A percentile compares a stretch with the other conserved stretches of the same genome.
Conservation (phyloP, 2,113 vertebrate species). For the Ginglymostoma cirratum region DNA sequence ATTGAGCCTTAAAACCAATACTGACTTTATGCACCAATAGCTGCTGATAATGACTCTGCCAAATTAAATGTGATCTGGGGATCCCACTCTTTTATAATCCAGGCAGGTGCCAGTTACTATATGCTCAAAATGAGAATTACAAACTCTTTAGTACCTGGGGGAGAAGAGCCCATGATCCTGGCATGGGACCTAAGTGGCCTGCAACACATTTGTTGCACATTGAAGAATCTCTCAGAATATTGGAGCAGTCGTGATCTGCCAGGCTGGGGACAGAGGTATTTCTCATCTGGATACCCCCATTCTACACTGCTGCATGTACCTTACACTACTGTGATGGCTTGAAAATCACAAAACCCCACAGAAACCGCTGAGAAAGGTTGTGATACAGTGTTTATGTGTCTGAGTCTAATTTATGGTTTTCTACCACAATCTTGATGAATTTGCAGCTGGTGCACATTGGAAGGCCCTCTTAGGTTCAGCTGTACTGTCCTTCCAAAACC, state of each 20-base stretch:
- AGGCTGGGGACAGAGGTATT: background rate
- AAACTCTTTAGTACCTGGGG: background rate
- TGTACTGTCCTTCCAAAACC: background rate
- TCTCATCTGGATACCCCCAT: background rate
- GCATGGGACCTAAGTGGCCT: background rate
- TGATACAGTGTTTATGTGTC: background rate
- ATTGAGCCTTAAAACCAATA: background rate
- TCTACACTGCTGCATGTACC: background rate
- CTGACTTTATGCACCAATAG: background rate
- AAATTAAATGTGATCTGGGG: background rate
- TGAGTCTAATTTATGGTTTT: background rate
- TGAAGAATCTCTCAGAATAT: background rate
- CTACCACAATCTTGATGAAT: background rate
- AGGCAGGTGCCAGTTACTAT: background rate
- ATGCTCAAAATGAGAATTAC: background rate
- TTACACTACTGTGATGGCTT: background rate
- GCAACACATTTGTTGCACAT: background rate
- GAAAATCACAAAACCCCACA: background rate
- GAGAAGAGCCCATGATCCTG: background rate
- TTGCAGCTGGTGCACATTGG: background rate
- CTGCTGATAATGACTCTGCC: background rate
- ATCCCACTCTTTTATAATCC: background rate
- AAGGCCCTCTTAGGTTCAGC: background rate
- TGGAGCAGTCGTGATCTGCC: background rate
- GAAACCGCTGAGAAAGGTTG: background rate